Percentiles rank a stretch among this genome's conserved stretches.
Evolutionary conservation across 2,113 vertebrate genomes (phyloP).

Genomic region (Cairina moschata): DNA sequence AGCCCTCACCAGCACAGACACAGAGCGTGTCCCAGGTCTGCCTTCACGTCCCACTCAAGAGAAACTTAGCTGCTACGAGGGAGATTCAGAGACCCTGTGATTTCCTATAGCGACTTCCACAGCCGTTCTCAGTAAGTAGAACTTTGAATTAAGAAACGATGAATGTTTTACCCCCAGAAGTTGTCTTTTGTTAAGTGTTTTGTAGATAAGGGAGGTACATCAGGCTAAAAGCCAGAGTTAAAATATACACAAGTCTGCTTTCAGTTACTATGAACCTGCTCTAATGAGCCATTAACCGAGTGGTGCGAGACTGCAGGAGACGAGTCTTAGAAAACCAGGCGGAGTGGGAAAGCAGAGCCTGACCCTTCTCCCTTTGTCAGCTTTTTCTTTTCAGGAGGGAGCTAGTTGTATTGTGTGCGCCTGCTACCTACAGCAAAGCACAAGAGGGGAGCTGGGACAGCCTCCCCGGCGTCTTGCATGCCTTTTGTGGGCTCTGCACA

Average conservation of each 20-base stretch:
- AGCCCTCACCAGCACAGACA: conserved; percentile 16
- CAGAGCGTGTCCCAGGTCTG: neutral
- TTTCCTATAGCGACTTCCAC: neutral
- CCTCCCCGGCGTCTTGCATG: neutral
- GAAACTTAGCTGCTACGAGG: neutral
- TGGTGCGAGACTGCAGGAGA: neutral
- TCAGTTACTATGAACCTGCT: neutral
- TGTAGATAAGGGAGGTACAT: conserved; percentile 5
- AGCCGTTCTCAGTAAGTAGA: conserved; percentile 11
- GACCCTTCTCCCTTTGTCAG: neutral
- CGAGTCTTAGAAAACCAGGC: neutral
- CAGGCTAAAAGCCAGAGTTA: neutral
- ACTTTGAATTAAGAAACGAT: neutral
- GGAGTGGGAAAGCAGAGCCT: neutral
- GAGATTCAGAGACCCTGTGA: neutral
- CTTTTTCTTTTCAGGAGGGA: neutral
- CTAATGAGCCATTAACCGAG: neutral
- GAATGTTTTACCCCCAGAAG: neutral
- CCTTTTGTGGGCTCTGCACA: neutral
- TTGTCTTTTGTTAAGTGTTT: neutral
- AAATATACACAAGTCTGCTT: neutral
- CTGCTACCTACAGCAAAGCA: neutral
- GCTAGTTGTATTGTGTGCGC: neutral
- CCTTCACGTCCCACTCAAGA: neutral
- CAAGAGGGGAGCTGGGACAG: neutral